These are phyloP conservation scores for Nematolebias whitei DNA, from an alignment of 2,113 vertebrate species.

Conservation along the genomic window DNA sequence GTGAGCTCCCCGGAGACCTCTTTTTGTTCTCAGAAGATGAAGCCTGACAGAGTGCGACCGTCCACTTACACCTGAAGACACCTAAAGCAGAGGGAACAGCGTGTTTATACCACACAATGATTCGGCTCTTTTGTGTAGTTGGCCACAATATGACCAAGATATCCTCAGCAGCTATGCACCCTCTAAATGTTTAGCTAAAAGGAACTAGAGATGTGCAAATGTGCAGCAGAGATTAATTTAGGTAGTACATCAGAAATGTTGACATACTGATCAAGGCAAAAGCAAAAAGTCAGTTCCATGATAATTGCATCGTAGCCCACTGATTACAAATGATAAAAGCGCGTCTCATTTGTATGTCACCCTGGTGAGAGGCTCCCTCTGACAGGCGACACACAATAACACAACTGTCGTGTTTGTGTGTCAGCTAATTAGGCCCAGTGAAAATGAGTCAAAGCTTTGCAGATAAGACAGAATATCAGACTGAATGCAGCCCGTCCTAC, in stretches of 20 bases:
- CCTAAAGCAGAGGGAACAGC: conserved; percentile 50
- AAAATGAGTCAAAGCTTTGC: conserved; percentile 22
- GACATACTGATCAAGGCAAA: conserved; percentile 46
- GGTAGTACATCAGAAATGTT: conserved; percentile 46
- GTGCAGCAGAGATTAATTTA: conserved; percentile 31
- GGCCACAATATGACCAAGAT: conserved; percentile 35
- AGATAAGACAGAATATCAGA: conserved; percentile 39
- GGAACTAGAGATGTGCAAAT: conserved; percentile 25
- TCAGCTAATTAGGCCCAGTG: conserved; percentile 26
- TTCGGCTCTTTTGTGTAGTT: conserved; percentile 23
- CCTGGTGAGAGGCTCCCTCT: conserved; percentile 3
- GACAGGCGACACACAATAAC: conserved; percentile 7
- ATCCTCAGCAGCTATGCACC: conserved; percentile 14
- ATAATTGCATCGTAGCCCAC: conserved; percentile 37
- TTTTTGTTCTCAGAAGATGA: conserved; percentile 71
- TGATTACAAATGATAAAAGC: conserved; percentile 28
- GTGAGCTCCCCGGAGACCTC: conserved; percentile 66
- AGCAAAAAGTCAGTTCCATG: conserved; percentile 50
- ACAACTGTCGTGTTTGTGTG: conserved; percentile 20
- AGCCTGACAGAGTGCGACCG: conserved; percentile 54
- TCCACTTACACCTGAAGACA: conserved; percentile 68
- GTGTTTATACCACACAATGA: conserved; percentile 34
- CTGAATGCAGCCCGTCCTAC: conserved; percentile 44
- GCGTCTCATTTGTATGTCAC: conserved; percentile 49
- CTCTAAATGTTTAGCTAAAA: conserved; percentile 43